Percentiles rank a stretch among this genome's conserved stretches.
Evolutionary conservation across 2,113 vertebrate genomes (phyloP).

Genomic region (Chamaea fasciata): DNA sequence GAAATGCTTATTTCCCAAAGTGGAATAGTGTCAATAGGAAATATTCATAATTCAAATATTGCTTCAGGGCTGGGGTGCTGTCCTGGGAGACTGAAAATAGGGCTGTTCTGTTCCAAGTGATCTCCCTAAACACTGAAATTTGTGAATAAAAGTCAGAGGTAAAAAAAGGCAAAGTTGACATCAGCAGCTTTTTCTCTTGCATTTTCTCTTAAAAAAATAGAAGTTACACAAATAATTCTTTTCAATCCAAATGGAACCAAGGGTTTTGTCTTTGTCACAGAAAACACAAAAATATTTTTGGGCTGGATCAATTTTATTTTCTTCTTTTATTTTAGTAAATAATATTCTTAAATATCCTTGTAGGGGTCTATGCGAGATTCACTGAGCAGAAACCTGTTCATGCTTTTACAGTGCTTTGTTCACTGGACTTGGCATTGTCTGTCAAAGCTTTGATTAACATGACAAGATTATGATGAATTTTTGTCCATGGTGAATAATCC

Average conservation of each 20-base stretch:
- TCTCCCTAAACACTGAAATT: background rate
- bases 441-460: background rate
- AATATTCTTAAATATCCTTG: background rate
- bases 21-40: background rate
- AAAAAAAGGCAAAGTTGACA: background rate
- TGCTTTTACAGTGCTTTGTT: background rate
- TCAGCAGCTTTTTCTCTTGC: background rate
- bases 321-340: background rate
- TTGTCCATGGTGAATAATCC: background rate
- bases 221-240: background rate
- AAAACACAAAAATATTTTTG: background rate
- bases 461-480: background rate
- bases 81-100: background rate
- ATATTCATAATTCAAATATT: conserved; percentile 1
- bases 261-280: background rate
- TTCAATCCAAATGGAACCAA: background rate
- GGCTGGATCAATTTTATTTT: background rate
- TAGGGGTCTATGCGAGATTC: background rate
- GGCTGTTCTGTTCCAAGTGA: background rate
- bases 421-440: background rate
- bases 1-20: conserved; percentile 16
- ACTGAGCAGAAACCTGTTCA: background rate
- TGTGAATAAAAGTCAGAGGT: background rate
- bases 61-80: background rate
- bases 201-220: background rate